phyloP scores from a whole-genome alignment of 2,113 vertebrate species.

The Dasypus novemcinctus region DNA sequence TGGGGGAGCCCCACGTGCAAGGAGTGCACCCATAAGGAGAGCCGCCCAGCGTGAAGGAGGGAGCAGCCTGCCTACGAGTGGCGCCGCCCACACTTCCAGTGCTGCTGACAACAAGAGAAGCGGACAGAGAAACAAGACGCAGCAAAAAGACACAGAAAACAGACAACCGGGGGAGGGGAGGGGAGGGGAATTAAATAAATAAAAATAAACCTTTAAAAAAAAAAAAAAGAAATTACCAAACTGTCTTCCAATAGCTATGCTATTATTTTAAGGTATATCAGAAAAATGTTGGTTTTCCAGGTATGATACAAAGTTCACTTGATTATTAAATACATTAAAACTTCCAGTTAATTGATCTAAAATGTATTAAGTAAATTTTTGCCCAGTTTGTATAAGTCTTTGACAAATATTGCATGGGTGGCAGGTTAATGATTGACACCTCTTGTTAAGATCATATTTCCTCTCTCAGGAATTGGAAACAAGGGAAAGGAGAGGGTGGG shows the following conservation, averaged over 20 bases:
- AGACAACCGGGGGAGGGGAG: too few species aligned
- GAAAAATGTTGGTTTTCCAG: background rate
- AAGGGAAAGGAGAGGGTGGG: background rate
- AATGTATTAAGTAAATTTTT: background rate
- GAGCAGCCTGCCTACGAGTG: too few species aligned
- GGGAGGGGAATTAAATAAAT: too few species aligned
- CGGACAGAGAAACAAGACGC: too few species aligned
- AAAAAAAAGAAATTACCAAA: too few species aligned
- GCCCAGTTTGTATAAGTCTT: background rate
- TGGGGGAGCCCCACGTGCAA: too few species aligned
- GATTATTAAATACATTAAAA: background rate
- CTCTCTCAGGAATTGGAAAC: background rate
- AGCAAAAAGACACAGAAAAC: too few species aligned
- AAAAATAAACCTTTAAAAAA: too few species aligned
- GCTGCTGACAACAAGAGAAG: too few species aligned
- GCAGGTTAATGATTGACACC: background rate
- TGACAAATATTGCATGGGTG: background rate
- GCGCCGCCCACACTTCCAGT: too few species aligned
- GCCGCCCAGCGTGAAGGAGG: too few species aligned
- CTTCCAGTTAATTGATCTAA: background rate
- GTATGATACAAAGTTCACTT: background rate
- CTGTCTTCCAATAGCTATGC: background rate
- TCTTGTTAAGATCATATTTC: background rate
- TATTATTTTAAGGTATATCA: background rate
- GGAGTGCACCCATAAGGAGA: too few species aligned